Evolutionary conservation across 2,113 vertebrate genomes (phyloP).

Genomic region (Phylloscopus trochiloides): DNA sequence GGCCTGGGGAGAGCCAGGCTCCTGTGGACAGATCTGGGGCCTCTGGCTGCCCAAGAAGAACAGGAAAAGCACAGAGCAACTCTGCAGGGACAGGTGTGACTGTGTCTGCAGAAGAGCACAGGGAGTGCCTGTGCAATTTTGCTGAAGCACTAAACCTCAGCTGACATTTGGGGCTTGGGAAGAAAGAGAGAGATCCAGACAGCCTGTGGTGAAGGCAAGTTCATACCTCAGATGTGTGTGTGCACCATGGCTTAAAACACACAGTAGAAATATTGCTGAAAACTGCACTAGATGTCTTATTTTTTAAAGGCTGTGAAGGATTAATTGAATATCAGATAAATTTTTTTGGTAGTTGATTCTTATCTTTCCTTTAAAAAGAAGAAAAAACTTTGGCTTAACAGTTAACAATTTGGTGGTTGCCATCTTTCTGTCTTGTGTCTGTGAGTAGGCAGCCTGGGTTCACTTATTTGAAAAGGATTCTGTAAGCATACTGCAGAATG

Average conservation of each 20-base stretch:
- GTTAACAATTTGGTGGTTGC: background rate
- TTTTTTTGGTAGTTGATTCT: background rate
- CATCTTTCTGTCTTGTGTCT: background rate
- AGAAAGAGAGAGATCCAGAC: background rate
- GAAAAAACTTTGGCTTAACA: background rate
- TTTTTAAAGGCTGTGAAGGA: background rate
- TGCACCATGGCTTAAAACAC: background rate
- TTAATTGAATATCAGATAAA: background rate
- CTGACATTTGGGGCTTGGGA: background rate
- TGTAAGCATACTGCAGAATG: background rate
- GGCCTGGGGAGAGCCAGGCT: too few species aligned
- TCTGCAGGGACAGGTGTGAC: too few species aligned
- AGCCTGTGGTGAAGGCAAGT: fast-evolving
- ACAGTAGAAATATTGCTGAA: background rate
- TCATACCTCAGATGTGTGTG: background rate
- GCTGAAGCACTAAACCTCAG: background rate
- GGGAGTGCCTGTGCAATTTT: too few species aligned
- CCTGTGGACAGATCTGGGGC: too few species aligned
- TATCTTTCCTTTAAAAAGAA: background rate
- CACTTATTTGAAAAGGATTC: background rate
- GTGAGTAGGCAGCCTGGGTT: background rate
- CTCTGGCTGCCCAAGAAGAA: too few species aligned
- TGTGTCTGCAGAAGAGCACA: background rate
- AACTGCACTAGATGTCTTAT: background rate
- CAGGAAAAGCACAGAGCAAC: too few species aligned